These are phyloP conservation scores for Leptatherina wallacei DNA, from an alignment of 2,797 vertebrate species.

Conservation along the genomic window DNA sequence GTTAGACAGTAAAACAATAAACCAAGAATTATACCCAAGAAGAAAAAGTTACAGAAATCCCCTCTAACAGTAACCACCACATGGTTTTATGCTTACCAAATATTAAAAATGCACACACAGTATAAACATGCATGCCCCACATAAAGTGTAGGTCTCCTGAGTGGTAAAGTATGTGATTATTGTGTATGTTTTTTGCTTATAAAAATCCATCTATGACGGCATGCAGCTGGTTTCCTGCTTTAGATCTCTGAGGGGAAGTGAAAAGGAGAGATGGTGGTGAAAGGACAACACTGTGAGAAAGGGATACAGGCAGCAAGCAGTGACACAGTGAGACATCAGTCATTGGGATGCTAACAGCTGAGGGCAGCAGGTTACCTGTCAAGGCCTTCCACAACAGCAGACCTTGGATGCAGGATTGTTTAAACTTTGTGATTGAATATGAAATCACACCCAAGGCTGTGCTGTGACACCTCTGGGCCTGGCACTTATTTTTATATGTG, in stretches of 20 bases:
- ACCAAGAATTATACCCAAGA: not conserved
- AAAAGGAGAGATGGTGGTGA: not conserved
- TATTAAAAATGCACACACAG: not conserved
- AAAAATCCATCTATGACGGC: not conserved
- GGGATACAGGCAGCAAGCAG: constrained; percentile 2
- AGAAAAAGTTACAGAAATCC: not conserved
- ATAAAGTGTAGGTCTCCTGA: not conserved
- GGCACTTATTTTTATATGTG: constrained; percentile 21
- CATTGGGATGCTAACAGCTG: constrained; percentile 38
- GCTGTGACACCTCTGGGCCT: constrained; percentile 11
- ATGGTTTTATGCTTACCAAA: not conserved
- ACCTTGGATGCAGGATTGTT: constrained; percentile 29
- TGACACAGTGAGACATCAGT: constrained; percentile 30
- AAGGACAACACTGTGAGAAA: not conserved
- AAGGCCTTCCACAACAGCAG: constrained; percentile 29
- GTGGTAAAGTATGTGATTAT: not conserved
- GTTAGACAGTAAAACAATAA: not conserved
- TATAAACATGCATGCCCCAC: not conserved
- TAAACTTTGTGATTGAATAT: constrained; percentile 44
- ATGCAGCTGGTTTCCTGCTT: not conserved
- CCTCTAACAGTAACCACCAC: not conserved
- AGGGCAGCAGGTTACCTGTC: constrained; percentile 36
- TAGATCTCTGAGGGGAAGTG: not conserved
- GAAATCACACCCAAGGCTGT: constrained; percentile 35
- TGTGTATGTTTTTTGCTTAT: constrained; percentile 5